These are phyloP conservation scores for Drosophila kurseongensis DNA, from an alignment of 1,140 invertebrate genomes.

Conservation along the genomic window DNA sequence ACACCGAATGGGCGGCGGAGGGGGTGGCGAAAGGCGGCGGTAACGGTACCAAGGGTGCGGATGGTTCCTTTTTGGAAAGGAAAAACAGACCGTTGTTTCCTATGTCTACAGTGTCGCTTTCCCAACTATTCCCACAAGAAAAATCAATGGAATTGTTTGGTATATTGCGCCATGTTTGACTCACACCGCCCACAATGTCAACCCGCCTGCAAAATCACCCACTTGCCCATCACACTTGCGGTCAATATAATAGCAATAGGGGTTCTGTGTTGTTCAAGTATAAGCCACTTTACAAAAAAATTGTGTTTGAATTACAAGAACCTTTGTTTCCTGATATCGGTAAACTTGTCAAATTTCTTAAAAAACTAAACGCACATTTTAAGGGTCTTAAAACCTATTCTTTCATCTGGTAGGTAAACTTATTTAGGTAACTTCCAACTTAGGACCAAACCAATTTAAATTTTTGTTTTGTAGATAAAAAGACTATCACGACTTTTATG, in stretches of 20 bases:
- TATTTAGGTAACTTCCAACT: too few relatives aligned
- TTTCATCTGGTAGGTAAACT: too few relatives aligned
- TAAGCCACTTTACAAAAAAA: too few relatives aligned
- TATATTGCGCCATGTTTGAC: slow-evolving; percentile 61
- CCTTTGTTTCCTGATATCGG: too few relatives aligned
- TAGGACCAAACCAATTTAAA: too few relatives aligned
- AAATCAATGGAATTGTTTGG: slow-evolving; percentile 83
- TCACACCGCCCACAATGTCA: neutral
- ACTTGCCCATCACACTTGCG: neutral
- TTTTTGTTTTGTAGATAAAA: too few relatives aligned
- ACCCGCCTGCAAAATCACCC: neutral
- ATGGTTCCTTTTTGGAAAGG: slow-evolving; percentile 14
- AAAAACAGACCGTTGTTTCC: slow-evolving; percentile 49
- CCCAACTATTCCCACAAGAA: slow-evolving; percentile 77
- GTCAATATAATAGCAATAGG: slow-evolving; percentile 1
- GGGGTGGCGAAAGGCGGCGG: neutral
- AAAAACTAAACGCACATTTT: too few relatives aligned
- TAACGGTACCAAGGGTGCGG: slow-evolving; percentile 26
- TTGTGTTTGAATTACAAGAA: too few relatives aligned
- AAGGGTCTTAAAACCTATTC: too few relatives aligned
- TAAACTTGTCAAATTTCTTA: too few relatives aligned
- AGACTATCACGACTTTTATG: too few relatives aligned
- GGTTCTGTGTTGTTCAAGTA: neutral
- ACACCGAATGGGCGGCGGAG: slow-evolving; percentile 6
- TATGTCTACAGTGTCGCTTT: slow-evolving; percentile 53